Conservation (phyloP, 2,888 invertebrate genomes). For the Caenorhabditis zanzibari region DNA sequence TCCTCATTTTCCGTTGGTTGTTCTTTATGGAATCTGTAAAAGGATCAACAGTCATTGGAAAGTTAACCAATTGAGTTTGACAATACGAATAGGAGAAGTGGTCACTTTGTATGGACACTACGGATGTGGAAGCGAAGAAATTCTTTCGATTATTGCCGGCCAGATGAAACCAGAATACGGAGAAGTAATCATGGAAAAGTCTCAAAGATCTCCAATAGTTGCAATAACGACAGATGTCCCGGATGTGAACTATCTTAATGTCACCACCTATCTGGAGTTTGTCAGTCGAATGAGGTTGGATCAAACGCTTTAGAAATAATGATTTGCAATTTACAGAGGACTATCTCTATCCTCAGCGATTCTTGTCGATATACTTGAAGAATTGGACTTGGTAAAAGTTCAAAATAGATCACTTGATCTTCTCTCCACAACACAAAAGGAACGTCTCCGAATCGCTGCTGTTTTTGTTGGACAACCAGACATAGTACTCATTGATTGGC, state of each 20-base stretch:
- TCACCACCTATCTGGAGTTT: conserved; percentile 22
- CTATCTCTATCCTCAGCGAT: background rate
- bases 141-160: conserved; percentile 43
- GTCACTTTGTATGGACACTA: conserved; percentile 46
- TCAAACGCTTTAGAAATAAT: background rate
- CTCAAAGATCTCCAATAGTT: conserved; percentile 32
- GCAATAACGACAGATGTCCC: conserved; percentile 31
- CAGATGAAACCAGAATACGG: conserved; percentile 49
- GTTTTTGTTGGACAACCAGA: conserved; percentile 51
- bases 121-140: conserved; percentile 54
- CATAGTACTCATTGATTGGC: conserved; percentile 52
- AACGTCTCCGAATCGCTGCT: conserved; percentile 52
- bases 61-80: conserved; percentile 42
- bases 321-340: background rate
- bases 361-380: conserved; percentile 20
- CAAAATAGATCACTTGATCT: conserved; percentile 23
- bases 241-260: conserved; percentile 45
- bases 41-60: conserved; percentile 30
- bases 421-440: conserved; percentile 46
- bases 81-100: conserved; percentile 35
- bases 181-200: conserved; percentile 22
- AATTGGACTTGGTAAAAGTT: conserved; percentile 39
- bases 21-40: conserved; percentile 49
- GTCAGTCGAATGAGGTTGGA: conserved; percentile 38
- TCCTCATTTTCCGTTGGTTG: conserved; percentile 15